These are phyloP conservation scores for Lacerta bilineata DNA, from an alignment of 2,797 vertebrate genomes.

Conservation along the genomic window DNA sequence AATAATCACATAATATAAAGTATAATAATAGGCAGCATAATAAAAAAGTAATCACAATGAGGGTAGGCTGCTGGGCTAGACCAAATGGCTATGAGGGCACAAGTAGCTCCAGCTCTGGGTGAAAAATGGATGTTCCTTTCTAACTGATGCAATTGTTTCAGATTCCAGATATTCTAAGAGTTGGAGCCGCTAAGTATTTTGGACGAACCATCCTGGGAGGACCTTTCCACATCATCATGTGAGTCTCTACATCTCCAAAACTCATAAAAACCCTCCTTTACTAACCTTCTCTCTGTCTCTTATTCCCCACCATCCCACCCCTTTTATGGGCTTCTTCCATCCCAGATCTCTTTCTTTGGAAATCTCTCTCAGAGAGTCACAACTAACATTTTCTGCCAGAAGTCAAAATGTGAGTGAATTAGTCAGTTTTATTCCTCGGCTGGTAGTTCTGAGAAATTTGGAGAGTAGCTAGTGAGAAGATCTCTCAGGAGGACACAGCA, in stretches of 20 bases:
- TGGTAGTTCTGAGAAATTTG: neutral
- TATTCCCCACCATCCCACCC: neutral
- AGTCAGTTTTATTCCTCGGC: neutral
- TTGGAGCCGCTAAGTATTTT: constrained; percentile 93
- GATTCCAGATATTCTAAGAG: constrained; percentile 94
- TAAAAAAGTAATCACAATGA: too few relatives aligned
- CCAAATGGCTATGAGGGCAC: neutral
- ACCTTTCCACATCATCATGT: constrained; percentile 96
- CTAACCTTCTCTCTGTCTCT: neutral
- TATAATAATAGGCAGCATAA: too few relatives aligned
- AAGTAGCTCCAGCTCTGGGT: neutral
- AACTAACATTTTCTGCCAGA: neutral
- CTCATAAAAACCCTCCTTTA: neutral
- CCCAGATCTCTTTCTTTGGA: constrained; percentile 34
- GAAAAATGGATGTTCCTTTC: neutral
- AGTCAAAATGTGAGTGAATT: neutral
- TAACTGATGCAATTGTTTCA: constrained; percentile 68
- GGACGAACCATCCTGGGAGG: constrained; percentile 95
- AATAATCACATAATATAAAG: too few relatives aligned
- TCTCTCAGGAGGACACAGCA: too few relatives aligned
- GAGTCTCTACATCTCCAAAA: constrained; percentile 66
- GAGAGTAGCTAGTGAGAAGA: neutral
- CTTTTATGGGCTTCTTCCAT: neutral
- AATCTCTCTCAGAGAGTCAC: neutral
- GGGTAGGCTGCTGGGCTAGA: too few relatives aligned